A percentile compares a stretch with the other conserved stretches of the same genome.
These are phyloP conservation scores for Erynnis tages DNA, from an alignment of 2,888 invertebrate genomes.

Conservation along the genomic window DNA sequence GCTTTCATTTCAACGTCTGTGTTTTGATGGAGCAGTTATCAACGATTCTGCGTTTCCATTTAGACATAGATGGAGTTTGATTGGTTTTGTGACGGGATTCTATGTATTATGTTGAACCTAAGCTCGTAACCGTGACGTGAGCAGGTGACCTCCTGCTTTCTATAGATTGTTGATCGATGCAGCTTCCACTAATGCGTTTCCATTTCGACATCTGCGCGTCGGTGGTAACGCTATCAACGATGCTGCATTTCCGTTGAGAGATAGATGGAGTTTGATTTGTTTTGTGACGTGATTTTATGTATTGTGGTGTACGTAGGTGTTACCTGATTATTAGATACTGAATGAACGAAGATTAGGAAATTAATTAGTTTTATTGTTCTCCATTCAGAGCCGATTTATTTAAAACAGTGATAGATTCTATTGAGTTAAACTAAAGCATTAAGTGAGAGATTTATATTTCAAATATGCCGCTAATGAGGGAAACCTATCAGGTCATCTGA, in stretches of 20 bases:
- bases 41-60: constrained; percentile 3
- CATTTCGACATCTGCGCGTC: constrained; percentile 1
- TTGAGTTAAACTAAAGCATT: no score
- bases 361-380: no score
- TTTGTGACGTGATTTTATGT: neutral
- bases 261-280: neutral
- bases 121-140: no score
- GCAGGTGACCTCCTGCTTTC: no score
- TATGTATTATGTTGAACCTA: neutral
- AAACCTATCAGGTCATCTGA: no score
- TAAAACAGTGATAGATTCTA: no score
- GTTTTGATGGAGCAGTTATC: constrained; percentile 1
- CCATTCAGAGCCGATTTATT: no score
- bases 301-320: neutral
- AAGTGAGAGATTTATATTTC: no score
- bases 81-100: neutral
- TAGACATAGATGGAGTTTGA: neutral
- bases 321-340: no score
- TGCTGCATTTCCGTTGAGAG: constrained; percentile 3
- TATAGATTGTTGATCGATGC: no score
- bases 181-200: constrained; percentile 1
- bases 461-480: no score
- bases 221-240: constrained; percentile 2
- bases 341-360: no score
- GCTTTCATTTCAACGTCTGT: neutral